Evolutionary conservation across 1,140 invertebrate species (phyloP), one percentile per base, ranked within the genome.

Genomic region (Tetraneura akinire): DNA sequence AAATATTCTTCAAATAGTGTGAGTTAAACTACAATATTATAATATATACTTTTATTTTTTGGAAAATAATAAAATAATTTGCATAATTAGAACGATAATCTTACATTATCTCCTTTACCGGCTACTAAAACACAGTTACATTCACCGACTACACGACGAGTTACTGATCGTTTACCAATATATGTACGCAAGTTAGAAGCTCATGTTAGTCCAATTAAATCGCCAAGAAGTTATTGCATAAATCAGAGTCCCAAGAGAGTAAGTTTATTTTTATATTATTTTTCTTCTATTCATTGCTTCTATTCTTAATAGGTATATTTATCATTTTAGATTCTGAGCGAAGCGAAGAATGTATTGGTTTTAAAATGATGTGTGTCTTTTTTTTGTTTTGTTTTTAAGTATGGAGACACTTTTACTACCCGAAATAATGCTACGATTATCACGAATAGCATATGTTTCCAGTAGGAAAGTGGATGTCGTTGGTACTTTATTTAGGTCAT

Each of bases 181-280:
- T 93, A 88, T 86, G 91, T 90, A 78, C 89, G 90, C 66, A 90
- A 88, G 9, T 86, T 91, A 80, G 88, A 87, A 82, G 87, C 85
- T 26, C 88, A 85, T 37, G 86, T 83, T 74, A 83, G 83, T 55
- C 88, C 10, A 87, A 89, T 37, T 87, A 89, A 42, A 88, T 55
- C 88, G 1, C 87, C 89, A 26, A 87, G 95, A 82, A 91, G 91
- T 64, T 98, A 96, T 86, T 91, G 91, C 82, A 96, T 98, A 85
- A 94, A 91, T 85, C 89, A 91, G 80, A 97, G 95, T 87, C 95
- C 96, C 18, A 93, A 94, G 16, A 80, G 95, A 96, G 90, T 73
- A 80, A 81, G 51, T 71, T 26, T 45, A 57, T 60, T 55, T 9
- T 16, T 49, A 32, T 42, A 51, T 23, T 78, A 62, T 42, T 14